Conservation (phyloP, 2,797 vertebrate genomes). For the Sebastes goodei region DNA sequence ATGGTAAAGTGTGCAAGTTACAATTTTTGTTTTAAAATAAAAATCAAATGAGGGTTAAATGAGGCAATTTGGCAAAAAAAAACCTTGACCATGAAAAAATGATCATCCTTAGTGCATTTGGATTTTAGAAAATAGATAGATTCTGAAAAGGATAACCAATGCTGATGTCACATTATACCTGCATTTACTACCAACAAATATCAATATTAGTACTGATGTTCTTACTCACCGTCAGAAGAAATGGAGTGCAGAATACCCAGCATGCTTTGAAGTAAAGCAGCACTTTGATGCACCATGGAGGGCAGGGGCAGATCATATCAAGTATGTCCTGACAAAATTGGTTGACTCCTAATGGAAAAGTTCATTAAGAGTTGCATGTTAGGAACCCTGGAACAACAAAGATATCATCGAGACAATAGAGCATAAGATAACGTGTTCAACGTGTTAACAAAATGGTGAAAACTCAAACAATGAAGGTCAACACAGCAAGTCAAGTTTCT, state of each 20-base stretch:
- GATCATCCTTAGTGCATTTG: not conserved
- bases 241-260: constrained; percentile 85
- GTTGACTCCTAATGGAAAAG: constrained; percentile 79
- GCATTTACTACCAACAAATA: not conserved
- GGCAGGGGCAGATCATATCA: constrained; percentile 85
- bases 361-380: not conserved
- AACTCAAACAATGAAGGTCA: not conserved
- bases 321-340: constrained; percentile 88
- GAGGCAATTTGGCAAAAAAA: not conserved
- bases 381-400: not conserved
- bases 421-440: not conserved
- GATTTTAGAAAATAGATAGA: not conserved
- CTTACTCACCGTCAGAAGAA: constrained; percentile 84
- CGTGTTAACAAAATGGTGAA: not conserved
- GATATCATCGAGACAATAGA: not conserved
- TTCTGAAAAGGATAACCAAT: not conserved
- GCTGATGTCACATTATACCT: not conserved
- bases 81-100: not conserved
- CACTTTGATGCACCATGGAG: constrained; percentile 85
- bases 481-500: not conserved
- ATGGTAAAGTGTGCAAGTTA: too few relatives aligned
- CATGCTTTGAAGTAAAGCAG: constrained; percentile 87
- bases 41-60: not conserved
- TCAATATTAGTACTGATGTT: not conserved
- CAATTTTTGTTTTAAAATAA: not conserved